Conservation (phyloP, 2,113 vertebrate species). For the Erpornis zantholeuca region DNA sequence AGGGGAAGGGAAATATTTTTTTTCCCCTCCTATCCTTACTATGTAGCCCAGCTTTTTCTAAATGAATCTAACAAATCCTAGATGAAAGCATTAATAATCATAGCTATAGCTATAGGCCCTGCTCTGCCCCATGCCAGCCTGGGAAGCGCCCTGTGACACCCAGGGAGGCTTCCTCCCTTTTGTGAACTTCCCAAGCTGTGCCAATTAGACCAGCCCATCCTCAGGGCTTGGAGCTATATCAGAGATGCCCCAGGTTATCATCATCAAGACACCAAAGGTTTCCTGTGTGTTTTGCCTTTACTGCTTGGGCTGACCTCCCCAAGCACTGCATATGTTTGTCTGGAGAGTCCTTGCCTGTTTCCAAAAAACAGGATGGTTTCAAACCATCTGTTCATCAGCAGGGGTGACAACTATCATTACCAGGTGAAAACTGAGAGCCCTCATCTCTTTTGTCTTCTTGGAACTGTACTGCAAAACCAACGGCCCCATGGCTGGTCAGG, state of each 20-base stretch:
- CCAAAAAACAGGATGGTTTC: background rate
- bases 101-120: background rate
- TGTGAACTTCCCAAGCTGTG: background rate
- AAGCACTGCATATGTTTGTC: background rate
- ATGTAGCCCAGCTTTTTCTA: background rate
- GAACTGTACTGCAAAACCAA: background rate
- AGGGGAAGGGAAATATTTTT: background rate
- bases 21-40: background rate
- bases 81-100: background rate
- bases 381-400: background rate
- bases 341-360: background rate
- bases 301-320: background rate
- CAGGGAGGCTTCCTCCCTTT: background rate
- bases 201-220: background rate
- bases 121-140: background rate
- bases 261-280: background rate
- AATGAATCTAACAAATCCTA: background rate
- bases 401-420: background rate
- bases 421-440: background rate
- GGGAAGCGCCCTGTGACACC: background rate
- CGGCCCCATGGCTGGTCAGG: background rate
- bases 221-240: background rate
- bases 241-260: background rate
- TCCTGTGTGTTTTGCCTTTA: background rate
- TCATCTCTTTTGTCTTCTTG: background rate